Evolutionary conservation across 2,797 vertebrate species (phyloP).

Genomic region (Lates japonicus): DNA sequence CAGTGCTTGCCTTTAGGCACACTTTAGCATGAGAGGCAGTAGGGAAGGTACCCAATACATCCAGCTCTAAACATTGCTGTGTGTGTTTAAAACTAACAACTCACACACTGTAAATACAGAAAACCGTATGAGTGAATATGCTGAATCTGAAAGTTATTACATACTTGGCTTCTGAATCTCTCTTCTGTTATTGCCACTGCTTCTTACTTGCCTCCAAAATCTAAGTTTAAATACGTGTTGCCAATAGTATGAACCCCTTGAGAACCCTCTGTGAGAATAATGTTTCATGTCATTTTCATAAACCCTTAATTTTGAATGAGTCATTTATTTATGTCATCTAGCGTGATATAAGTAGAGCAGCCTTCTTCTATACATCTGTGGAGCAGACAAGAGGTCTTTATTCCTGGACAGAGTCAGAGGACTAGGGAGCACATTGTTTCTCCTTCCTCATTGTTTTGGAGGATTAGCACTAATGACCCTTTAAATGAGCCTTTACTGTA

Average conservation of each 20-base stretch:
- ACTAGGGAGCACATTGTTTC: constrained; percentile 76
- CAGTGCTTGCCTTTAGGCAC: constrained; percentile 30
- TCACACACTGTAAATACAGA: constrained; percentile 30
- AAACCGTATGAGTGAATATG: constrained; percentile 16
- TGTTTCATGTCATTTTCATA: constrained; percentile 50
- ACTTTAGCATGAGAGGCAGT: constrained; percentile 10
- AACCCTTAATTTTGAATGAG: constrained; percentile 51
- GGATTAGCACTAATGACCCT: constrained; percentile 87
- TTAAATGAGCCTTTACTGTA: constrained; percentile 85
- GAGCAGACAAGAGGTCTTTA: constrained; percentile 74
- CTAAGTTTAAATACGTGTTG: constrained; percentile 26
- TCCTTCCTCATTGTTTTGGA: constrained; percentile 80
- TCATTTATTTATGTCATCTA: constrained; percentile 55
- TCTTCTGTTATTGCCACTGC: constrained; percentile 27
- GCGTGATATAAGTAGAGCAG: constrained; percentile 52
- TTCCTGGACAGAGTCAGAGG: constrained; percentile 58
- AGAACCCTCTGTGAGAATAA: constrained; percentile 35
- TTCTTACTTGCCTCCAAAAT: constrained; percentile 32
- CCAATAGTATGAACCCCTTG: constrained; percentile 30
- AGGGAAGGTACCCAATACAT: not conserved
- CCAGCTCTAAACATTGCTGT: constrained; percentile 9
- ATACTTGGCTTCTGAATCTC: constrained; percentile 32
- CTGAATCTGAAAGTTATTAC: constrained; percentile 53
- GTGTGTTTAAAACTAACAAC: constrained; percentile 27
- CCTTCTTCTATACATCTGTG: constrained; percentile 56